These are phyloP conservation scores for Ptiloglossa arizonensis DNA, from an alignment of 1,140 invertebrate genomes.

Conservation along the genomic window DNA sequence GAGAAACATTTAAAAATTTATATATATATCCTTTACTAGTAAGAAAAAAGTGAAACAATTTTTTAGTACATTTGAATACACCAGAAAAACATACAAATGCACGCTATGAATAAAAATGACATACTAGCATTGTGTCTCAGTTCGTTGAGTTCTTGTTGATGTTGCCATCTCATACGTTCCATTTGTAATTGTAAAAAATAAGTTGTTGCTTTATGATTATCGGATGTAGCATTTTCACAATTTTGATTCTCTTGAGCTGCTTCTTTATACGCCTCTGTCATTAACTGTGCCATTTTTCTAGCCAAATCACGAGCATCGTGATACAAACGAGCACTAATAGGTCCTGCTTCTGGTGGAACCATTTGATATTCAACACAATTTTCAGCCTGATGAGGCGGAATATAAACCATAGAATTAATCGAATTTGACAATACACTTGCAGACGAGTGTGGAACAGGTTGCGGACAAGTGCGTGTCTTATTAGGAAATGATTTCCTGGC, in stretches of 20 bases:
- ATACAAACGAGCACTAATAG: conserved; percentile 78
- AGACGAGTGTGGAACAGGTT: conserved; percentile 15
- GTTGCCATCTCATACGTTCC: conserved; percentile 85
- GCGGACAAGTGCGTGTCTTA: conserved; percentile 56
- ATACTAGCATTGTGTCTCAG: conserved; percentile 84
- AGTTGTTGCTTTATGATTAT: conserved; percentile 82
- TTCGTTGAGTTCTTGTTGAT: conserved; percentile 85
- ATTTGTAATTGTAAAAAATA: conserved; percentile 84
- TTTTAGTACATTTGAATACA: no score
- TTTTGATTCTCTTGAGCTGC: conserved; percentile 68
- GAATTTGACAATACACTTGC: conserved; percentile 23
- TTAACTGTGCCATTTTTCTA: conserved; percentile 74
- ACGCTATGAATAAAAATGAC: background rate
- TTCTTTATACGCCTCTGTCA: conserved; percentile 76
- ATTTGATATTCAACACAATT: conserved; percentile 63
- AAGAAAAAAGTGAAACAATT: no score
- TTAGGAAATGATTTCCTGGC: conserved; percentile 75
- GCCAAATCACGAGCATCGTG: conserved; percentile 73
- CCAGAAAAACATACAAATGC: no score
- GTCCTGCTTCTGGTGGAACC: conserved; percentile 79
- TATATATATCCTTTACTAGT: no score
- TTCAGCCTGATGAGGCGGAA: conserved; percentile 40
- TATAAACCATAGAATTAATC: conserved; percentile 66
- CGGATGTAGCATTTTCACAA: conserved; percentile 59
- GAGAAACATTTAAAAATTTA: conserved; percentile 1